Percentiles rank a stretch among this genome's conserved stretches.
Conservation (phyloP, 2,113 vertebrate genomes). For the Solenodon paradoxus region DNA sequence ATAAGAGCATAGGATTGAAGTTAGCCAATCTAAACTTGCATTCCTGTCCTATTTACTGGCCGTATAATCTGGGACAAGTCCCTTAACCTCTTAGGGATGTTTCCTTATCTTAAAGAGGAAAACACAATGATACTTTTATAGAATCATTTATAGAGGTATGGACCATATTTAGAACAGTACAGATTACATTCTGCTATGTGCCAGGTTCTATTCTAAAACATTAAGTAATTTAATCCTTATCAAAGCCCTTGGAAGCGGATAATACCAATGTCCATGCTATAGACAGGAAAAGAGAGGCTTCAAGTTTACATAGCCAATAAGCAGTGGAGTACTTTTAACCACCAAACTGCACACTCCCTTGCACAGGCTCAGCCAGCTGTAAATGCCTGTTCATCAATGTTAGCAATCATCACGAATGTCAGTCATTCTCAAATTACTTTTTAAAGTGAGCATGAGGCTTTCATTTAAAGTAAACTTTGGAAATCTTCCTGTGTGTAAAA, state of each 20-base stretch:
- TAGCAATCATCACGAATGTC: background rate
- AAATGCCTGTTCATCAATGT: background rate
- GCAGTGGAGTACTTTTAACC: background rate
- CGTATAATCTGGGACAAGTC: background rate
- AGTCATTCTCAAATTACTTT: background rate
- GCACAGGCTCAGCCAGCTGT: background rate
- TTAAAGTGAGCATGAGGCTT: background rate
- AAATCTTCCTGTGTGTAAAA: background rate
- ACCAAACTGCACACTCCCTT: no score
- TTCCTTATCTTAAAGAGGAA: background rate
- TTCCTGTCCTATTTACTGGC: background rate
- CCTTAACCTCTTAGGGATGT: background rate
- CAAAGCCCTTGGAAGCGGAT: background rate
- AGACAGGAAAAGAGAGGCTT: background rate
- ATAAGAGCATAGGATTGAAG: background rate
- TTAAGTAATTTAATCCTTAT: background rate
- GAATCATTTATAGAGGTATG: background rate
- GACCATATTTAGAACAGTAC: background rate
- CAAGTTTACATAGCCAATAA: background rate
- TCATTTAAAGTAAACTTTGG: background rate
- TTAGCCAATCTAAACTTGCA: background rate
- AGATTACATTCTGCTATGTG: background rate
- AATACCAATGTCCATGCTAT: background rate
- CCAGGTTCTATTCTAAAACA: background rate
- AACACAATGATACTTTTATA: background rate